Percentiles rank a stretch among this genome's conserved stretches.
Conservation (phyloP, 2,797 vertebrate genomes). For the Kryptopterus vitreolus region DNA sequence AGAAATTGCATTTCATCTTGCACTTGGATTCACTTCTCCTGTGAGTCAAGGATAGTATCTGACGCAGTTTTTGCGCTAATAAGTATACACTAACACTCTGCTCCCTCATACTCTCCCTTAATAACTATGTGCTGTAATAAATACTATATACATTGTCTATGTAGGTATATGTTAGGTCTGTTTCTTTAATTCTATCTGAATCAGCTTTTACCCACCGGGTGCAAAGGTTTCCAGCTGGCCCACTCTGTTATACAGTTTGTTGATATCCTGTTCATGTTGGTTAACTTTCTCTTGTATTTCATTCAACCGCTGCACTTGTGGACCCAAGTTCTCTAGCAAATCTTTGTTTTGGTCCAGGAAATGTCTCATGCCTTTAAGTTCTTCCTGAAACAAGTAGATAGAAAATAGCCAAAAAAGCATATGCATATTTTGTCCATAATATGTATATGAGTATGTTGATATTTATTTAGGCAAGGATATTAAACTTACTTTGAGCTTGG, state of each 20-base stretch:
- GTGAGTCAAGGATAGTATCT: too few species aligned
- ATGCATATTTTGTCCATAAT: too few species aligned
- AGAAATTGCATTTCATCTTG: too few species aligned
- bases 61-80: too few species aligned
- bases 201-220: conserved; percentile 43
- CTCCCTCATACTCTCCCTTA: too few species aligned
- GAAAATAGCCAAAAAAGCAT: not conserved
- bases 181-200: not conserved
- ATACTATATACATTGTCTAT: not conserved
- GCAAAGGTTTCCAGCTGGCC: conserved; percentile 48
- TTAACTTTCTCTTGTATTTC: conserved; percentile 54
- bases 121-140: too few species aligned
- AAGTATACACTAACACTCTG: too few species aligned
- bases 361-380: conserved; percentile 48
- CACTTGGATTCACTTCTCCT: too few species aligned
- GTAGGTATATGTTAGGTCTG: not conserved
- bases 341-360: conserved; percentile 63
- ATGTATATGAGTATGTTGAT: not conserved
- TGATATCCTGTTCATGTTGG: conserved; percentile 54
- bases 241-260: conserved; percentile 46
- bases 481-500: conserved; percentile 45
- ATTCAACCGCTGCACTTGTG: conserved; percentile 53
- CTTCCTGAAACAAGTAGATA: conserved; percentile 29
- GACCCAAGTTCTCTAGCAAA: conserved; percentile 54
- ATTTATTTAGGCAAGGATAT: not conserved